Evolutionary conservation across 2,113 vertebrate species (phyloP).

Genomic region (Zosterops borbonicus): DNA sequence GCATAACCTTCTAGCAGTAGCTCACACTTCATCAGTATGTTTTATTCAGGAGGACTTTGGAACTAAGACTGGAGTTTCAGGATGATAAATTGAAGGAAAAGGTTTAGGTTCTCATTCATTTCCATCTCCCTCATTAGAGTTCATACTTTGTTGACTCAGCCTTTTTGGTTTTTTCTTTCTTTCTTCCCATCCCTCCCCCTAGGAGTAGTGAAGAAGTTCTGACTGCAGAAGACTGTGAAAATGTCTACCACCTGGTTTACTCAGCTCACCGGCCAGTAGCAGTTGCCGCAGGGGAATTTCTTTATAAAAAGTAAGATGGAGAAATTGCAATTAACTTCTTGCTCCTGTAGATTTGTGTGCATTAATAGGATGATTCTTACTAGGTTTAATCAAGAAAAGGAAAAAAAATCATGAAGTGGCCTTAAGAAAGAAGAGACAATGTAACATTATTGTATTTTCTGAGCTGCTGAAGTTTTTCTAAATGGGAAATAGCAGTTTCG

Average conservation of each 20-base stretch:
- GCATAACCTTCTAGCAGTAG: not conserved
- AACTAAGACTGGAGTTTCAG: not conserved
- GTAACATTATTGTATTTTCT: not conserved
- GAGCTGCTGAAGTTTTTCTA: not conserved
- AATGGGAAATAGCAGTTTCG: not conserved
- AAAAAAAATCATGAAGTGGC: not conserved
- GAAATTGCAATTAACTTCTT: not conserved
- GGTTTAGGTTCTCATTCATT: not conserved
- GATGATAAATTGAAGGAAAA: not conserved
- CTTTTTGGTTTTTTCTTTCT: not conserved
- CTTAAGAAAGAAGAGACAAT: not conserved
- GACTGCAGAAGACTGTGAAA: constrained; percentile 98
- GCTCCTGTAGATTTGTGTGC: not conserved
- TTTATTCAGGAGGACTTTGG: not conserved
- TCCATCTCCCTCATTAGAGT: not conserved
- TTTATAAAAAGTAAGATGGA: constrained; percentile 92
- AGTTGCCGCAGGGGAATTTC: constrained; percentile 96
- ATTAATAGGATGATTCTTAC: not conserved
- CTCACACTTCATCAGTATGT: not conserved
- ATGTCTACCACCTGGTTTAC: constrained; percentile 97
- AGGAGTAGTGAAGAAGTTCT: constrained; percentile 98
- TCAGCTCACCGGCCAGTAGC: constrained; percentile 97
- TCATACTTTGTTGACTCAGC: not conserved
- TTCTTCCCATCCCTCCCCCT: constrained; percentile 1
- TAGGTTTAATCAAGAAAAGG: not conserved